A percentile compares a stretch with the other conserved stretches of the same genome.
Conservation (phyloP, 2,888 invertebrate genomes). For the Xestobium rufovillosum region DNA sequence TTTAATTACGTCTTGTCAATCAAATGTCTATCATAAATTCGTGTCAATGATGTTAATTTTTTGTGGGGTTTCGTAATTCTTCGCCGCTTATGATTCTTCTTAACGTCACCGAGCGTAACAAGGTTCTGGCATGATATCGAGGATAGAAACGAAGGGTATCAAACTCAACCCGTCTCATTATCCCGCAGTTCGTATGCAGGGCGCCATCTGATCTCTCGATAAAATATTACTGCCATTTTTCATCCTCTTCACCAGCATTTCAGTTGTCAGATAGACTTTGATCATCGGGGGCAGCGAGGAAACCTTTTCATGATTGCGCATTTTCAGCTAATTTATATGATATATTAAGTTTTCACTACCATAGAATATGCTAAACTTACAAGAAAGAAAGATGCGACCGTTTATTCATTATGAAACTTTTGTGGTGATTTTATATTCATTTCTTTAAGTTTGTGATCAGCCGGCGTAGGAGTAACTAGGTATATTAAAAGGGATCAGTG, state of each 20-base stretch:
- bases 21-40: neutral
- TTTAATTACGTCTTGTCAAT: conserved; percentile 1
- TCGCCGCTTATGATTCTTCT: neutral
- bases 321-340: conserved; percentile 21
- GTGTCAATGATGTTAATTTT: conserved; percentile 1
- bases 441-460: no score
- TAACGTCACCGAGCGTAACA: conserved; percentile 28
- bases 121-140: conserved; percentile 30
- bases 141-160: conserved; percentile 37
- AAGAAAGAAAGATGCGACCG: no score
- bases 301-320: conserved; percentile 37
- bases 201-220: conserved; percentile 46
- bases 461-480: no score
- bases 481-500: no score
- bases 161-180: conserved; percentile 43
- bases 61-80: neutral
- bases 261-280: conserved; percentile 43
- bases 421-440: no score
- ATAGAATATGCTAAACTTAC: no score
- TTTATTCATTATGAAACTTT: no score
- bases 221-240: conserved; percentile 47
- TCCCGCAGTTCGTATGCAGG: conserved; percentile 44
- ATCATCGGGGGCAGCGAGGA: conserved; percentile 40
- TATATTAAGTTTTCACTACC: neutral
- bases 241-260: conserved; percentile 43